A percentile compares a stretch with the other conserved stretches of the same genome.
These are phyloP conservation scores for Aldabrachelys gigantea DNA, from an alignment of 2,113 vertebrate genomes.

Conservation along the genomic window DNA sequence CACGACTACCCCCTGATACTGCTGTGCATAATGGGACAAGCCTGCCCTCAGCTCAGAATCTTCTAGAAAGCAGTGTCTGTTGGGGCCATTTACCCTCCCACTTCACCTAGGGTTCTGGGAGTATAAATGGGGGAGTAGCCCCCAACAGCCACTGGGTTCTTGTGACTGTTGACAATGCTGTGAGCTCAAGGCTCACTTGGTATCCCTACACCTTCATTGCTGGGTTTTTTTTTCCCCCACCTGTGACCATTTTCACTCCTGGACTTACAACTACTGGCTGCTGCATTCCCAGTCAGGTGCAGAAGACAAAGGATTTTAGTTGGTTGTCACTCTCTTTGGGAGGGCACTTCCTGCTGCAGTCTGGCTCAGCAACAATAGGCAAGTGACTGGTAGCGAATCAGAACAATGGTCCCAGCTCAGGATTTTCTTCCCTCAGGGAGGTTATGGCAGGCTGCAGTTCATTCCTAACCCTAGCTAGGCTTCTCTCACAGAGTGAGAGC, in stretches of 20 bases:
- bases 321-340: not conserved
- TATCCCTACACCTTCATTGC: not conserved
- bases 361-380: not conserved
- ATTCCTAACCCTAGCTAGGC: not conserved
- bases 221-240: no score
- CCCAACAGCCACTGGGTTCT: no score
- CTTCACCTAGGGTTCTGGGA: not conserved
- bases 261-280: no score
- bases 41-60: not conserved
- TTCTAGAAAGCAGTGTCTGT: not conserved
- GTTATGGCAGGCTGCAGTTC: not conserved
- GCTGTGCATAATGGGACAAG: not conserved
- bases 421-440: not conserved
- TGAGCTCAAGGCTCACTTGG: not conserved
- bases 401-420: not conserved
- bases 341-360: not conserved
- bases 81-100: no score
- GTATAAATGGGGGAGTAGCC: not conserved
- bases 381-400: not conserved
- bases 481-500: not conserved
- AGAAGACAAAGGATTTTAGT: not conserved
- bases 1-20: no score
- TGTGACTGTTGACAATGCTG: not conserved
- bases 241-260: not conserved
- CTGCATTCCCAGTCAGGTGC: not conserved